These are phyloP conservation scores for Chaetura pelagica DNA, from an alignment of 2,113 vertebrate species.

Conservation along the genomic window DNA sequence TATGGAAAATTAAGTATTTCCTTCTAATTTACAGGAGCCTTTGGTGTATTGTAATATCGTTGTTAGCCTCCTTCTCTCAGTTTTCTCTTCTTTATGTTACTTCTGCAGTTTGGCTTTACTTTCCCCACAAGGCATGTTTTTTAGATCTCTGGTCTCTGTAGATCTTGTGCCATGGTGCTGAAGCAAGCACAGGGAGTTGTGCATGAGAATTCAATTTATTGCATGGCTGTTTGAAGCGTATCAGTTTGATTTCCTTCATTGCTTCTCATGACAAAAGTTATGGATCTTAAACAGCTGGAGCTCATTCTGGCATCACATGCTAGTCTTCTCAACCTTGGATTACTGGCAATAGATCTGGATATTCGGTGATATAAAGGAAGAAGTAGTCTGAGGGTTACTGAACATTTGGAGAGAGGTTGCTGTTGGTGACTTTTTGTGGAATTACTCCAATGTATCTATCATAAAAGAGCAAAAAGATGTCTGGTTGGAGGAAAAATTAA, in stretches of 20 bases:
- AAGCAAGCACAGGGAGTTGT: not conserved
- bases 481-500: not conserved
- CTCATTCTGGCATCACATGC: not conserved
- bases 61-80: not conserved
- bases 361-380: not conserved
- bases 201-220: not conserved
- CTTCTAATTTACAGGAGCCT: not conserved
- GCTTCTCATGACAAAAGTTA: not conserved
- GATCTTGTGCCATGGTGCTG: not conserved
- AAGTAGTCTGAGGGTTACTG: not conserved
- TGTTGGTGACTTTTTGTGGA: not conserved
- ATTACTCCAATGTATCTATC: not conserved
- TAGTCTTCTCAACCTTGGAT: not conserved
- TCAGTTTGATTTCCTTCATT: not conserved
- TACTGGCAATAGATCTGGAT: not conserved
- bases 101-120: not conserved
- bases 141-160: not conserved
- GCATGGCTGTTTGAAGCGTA: not conserved
- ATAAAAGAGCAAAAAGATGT: not conserved
- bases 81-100: not conserved
- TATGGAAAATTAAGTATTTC: not conserved
- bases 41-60: not conserved
- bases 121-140: not conserved
- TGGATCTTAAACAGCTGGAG: not conserved
- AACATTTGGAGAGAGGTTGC: not conserved